These are phyloP conservation scores for Listronotus oregonensis DNA, from an alignment of 1,140 invertebrate species.

Conservation along the genomic window DNA sequence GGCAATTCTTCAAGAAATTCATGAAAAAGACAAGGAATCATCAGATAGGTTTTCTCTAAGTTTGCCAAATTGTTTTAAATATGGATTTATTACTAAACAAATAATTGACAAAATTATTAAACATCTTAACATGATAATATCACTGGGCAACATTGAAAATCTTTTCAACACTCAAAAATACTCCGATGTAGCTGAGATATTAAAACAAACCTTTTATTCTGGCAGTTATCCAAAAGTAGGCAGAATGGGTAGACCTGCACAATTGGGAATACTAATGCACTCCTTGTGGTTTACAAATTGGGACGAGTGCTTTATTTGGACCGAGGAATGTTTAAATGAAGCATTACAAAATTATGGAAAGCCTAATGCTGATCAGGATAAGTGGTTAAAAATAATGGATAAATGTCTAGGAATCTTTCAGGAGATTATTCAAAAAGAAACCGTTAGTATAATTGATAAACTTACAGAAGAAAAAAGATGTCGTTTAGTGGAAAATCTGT, in stretches of 20 bases:
- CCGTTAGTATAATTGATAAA: conserved; percentile 60
- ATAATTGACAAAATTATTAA: conserved; percentile 58
- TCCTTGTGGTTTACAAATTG: conserved; percentile 67
- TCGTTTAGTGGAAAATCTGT: conserved; percentile 75
- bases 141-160: conserved; percentile 61
- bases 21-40: conserved; percentile 50
- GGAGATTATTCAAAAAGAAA: conserved; percentile 66
- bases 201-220: conserved; percentile 62
- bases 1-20: conserved; percentile 55
- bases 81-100: conserved; percentile 56
- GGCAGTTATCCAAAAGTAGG: conserved; percentile 51
- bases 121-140: conserved; percentile 61
- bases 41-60: conserved; percentile 51
- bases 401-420: conserved; percentile 72
- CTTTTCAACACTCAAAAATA: conserved; percentile 67
- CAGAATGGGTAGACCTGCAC: conserved; percentile 60
- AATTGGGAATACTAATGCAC: conserved; percentile 70
- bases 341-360: conserved; percentile 58
- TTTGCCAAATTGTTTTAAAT: conserved; percentile 61
- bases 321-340: conserved; percentile 69
- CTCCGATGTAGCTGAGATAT: conserved; percentile 66
- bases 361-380: conserved; percentile 52
- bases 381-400: conserved; percentile 68
- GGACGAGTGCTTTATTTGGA: conserved; percentile 76
- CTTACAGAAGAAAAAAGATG: conserved; percentile 62